Conservation (phyloP, 1,140 invertebrate species). For the Drosophila nikananu region DNA sequence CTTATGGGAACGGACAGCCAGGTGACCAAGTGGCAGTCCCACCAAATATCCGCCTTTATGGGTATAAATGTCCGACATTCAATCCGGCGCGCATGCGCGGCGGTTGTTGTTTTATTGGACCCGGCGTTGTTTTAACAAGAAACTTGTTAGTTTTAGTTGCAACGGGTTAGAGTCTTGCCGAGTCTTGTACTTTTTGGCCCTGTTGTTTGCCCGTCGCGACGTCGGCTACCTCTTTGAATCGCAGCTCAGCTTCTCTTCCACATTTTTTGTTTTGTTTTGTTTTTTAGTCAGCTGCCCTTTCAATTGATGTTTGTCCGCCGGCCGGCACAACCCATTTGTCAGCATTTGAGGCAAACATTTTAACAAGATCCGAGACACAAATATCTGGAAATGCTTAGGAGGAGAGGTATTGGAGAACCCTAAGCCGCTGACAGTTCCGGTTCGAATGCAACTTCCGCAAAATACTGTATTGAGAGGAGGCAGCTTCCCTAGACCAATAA, state of each 20-base stretch:
- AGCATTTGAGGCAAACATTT: slow-evolving; percentile 75
- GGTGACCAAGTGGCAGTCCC: slow-evolving; percentile 39
- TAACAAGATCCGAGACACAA: slow-evolving; percentile 48
- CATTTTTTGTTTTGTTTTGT: slow-evolving; percentile 31
- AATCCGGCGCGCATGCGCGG: slow-evolving; percentile 69
- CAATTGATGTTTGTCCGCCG: slow-evolving; percentile 61
- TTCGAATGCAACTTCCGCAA: slow-evolving; percentile 72
- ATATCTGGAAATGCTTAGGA: slow-evolving; percentile 21
- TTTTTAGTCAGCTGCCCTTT: slow-evolving; percentile 66
- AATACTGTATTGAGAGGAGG: slow-evolving; percentile 30
- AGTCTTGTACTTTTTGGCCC: slow-evolving; percentile 38
- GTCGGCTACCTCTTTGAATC: slow-evolving; percentile 59
- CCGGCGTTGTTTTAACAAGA: slow-evolving; percentile 78
- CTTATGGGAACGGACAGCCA: slow-evolving; percentile 68
- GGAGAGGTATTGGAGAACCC: background rate
- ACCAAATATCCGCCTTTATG: slow-evolving; percentile 21
- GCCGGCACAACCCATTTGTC: slow-evolving; percentile 66
- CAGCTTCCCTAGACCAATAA: slow-evolving; percentile 65
- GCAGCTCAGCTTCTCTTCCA: slow-evolving; percentile 23
- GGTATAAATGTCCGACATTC: slow-evolving; percentile 26
- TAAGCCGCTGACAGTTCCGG: slow-evolving; percentile 61
- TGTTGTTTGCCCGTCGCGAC: slow-evolving; percentile 70
- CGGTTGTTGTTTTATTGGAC: slow-evolving; percentile 73
- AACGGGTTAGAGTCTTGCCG: slow-evolving; percentile 63
- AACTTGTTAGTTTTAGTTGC: slow-evolving; percentile 84